These are phyloP conservation scores for Lanistes nyassanus DNA, from an alignment of 1,140 invertebrate genomes.

Conservation along the genomic window DNA sequence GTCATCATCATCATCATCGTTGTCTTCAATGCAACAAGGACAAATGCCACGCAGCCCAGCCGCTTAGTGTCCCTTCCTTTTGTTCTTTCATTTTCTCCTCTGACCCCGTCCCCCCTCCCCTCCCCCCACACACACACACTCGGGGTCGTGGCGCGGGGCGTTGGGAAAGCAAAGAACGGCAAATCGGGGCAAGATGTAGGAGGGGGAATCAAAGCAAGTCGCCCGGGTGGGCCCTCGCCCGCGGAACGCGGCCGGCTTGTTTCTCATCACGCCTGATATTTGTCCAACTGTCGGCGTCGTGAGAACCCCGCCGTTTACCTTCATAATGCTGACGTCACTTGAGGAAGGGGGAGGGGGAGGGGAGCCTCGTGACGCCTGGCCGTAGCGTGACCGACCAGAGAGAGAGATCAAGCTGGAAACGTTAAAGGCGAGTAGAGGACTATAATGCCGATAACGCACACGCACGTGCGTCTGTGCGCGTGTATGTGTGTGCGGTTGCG, in stretches of 20 bases:
- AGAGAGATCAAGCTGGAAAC: not conserved
- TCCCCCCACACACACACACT: not conserved
- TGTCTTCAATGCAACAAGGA: too few relatives aligned
- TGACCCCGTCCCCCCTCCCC: not conserved
- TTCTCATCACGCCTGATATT: constrained; percentile 24
- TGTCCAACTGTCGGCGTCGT: constrained; percentile 8
- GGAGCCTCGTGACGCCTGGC: too few relatives aligned
- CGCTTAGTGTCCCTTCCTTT: too few relatives aligned
- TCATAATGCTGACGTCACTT: not conserved
- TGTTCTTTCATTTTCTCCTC: too few relatives aligned
- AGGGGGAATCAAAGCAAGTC: not conserved
- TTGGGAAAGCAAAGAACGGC: constrained; percentile 8
- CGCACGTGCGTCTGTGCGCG: too few relatives aligned
- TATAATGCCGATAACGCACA: too few relatives aligned
- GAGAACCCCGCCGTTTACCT: not conserved
- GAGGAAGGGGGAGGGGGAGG: too few relatives aligned
- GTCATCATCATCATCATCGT: too few relatives aligned
- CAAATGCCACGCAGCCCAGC: too few relatives aligned
- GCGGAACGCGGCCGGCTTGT: constrained; percentile 1
- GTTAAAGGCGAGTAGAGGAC: not conserved
- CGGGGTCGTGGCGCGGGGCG: not conserved
- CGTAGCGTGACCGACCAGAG: not conserved
- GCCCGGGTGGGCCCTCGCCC: constrained; percentile 11
- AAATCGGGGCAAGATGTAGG: constrained; percentile 15
- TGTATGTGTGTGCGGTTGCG: too few relatives aligned